Base-by-base conservation (phyloP, 1,140 invertebrate species). In the Lithobius niger region DNA sequence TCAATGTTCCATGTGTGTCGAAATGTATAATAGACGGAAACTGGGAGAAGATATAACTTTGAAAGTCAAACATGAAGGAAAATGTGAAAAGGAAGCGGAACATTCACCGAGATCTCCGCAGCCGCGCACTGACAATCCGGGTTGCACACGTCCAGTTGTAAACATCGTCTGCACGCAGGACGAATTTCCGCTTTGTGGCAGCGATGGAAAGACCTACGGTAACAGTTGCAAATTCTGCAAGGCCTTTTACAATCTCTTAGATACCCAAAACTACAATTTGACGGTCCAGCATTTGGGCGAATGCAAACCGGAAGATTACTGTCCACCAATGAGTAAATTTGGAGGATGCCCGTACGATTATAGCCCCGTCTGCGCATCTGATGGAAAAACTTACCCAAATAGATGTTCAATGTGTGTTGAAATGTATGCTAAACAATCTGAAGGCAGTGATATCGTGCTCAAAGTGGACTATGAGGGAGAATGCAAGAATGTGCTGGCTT, bases 311-410 rank as follows among this genome's bases (percentile, higher is more conserved):
- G 31, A 18, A 40, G 51, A 16, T 26, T 21, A 16, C 27, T 27
- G 16, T 24, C 15, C 26, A 22, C 28, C 40, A 18, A 45, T 45
- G 19, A 36, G 4, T 18, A 42, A 36, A 6, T n/a, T 15, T 21
- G 52, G 31, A 16, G 26, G 26, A 4, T 59, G 45, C 25, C 3
- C 22, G 26, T 18, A 19, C 21, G 26, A 59, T 25, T 59, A 56
- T 24, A 18, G 2, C 24, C 61, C 63, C 25, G 65, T 69, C 18
- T 69, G 67, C 62, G 67, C 66, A 4, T 66, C 64, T 3, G 64
- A 69, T 58, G 65, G 65, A 4, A 59, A 55, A 16, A 65, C 61
- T 0, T 67, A 69, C 54, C 59, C 60, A 40, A 69, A 68, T 45
- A 42, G 57, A 10, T 68, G 67, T 42, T 18, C 22, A 4, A 15